These are phyloP conservation scores for Enteromius radiatus DNA, from an alignment of 2,797 vertebrate species.

Conservation along the genomic window DNA sequence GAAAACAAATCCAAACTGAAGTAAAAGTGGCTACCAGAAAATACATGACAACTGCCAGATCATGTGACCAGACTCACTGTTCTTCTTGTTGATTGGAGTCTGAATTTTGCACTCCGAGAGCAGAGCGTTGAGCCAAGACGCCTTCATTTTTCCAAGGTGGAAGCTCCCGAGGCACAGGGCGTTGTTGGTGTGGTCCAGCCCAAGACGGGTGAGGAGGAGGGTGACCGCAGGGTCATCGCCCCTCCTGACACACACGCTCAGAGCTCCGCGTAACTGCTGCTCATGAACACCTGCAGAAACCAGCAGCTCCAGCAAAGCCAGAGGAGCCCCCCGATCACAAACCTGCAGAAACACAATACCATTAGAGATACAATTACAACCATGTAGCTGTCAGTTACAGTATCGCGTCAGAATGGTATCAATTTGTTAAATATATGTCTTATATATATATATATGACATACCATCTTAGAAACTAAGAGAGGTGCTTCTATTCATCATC, in stretches of 20 bases:
- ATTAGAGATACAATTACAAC: not conserved
- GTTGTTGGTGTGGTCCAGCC: conserved; percentile 87
- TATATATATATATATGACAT: no score
- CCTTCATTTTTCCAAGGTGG: conserved; percentile 85
- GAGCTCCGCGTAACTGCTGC: conserved; percentile 88
- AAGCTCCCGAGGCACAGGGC: conserved; percentile 93
- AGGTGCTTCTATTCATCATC: no score
- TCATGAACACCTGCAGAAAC: conserved; percentile 84
- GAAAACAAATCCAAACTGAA: not conserved
- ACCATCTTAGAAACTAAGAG: no score
- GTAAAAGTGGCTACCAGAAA: not conserved
- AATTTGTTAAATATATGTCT: no score
- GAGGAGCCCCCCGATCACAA: conserved; percentile 86
- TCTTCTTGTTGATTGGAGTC: conserved; percentile 70
- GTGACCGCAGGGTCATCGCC: conserved; percentile 83
- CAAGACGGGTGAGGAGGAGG: conserved; percentile 86
- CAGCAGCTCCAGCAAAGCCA: conserved; percentile 89
- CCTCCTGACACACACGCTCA: conserved; percentile 83
- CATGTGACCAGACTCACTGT: conserved; percentile 76
- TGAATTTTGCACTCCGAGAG: conserved; percentile 80
- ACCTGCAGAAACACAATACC: conserved; percentile 74
- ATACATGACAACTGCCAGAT: not conserved
- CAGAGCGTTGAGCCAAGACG: conserved; percentile 88
- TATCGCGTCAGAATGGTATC: no score
- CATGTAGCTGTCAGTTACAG: not conserved